Evolutionary conservation across 2,888 invertebrate species (phyloP).

Genomic region (Drosophila mayaguana): DNA sequence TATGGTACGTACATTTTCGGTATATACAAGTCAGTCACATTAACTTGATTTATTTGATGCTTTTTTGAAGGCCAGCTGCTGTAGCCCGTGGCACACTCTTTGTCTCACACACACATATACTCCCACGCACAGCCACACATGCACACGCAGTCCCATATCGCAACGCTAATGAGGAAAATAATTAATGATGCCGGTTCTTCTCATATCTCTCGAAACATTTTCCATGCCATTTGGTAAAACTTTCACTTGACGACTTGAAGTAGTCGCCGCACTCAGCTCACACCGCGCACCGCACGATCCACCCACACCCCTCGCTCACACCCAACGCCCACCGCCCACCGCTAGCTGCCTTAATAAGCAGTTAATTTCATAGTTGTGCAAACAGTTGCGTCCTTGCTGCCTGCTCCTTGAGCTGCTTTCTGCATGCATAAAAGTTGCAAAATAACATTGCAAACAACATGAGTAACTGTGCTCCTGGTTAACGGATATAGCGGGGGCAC

Average conservation of each 20-base stretch:
- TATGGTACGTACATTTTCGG: not conserved
- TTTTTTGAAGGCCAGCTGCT: slow-evolving; percentile 38
- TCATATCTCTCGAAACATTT: slow-evolving; percentile 62
- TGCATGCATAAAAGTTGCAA: slow-evolving; percentile 67
- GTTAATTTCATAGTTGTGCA: slow-evolving; percentile 77
- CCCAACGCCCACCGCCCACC: not conserved
- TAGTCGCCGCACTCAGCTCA: slow-evolving; percentile 41
- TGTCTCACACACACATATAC: slow-evolving; percentile 19
- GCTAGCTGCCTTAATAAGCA: slow-evolving; percentile 68
- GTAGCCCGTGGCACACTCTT: slow-evolving; percentile 44
- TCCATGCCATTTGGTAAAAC: slow-evolving; percentile 79
- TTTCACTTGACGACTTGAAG: slow-evolving; percentile 77
- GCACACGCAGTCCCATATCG: slow-evolving; percentile 22
- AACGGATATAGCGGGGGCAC: slow-evolving; percentile 8
- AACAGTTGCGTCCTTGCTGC: slow-evolving; percentile 53
- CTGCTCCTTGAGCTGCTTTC: slow-evolving; percentile 34
- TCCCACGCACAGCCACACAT: slow-evolving; percentile 14
- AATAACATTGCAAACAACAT: slow-evolving; percentile 73
- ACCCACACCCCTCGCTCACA: too few relatives aligned
- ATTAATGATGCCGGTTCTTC: slow-evolving; percentile 67
- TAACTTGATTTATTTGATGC: slow-evolving; percentile 31
- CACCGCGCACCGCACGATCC: slow-evolving; percentile 1
- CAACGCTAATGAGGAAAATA: slow-evolving; percentile 77
- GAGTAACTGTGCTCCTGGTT: slow-evolving; percentile 27
- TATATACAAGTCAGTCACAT: slow-evolving; percentile 10